Conservation (phyloP, 2,113 vertebrate genomes). For the Noturus placidus region DNA sequence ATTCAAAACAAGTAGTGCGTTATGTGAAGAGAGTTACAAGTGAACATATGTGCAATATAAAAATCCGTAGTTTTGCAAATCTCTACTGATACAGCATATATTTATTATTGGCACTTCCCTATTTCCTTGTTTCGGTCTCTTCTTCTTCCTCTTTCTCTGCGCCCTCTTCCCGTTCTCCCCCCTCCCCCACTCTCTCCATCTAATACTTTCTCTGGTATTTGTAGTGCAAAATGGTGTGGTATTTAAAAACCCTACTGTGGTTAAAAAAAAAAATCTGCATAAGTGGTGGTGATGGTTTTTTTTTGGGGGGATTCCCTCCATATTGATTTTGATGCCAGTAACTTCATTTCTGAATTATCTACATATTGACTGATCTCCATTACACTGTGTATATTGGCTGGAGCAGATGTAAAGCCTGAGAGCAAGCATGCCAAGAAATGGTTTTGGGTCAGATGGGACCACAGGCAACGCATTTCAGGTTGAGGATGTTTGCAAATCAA, state of each 20-base stretch:
- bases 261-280: neutral
- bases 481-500: neutral
- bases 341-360: neutral
- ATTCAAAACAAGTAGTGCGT: neutral
- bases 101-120: neutral
- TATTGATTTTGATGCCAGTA: neutral
- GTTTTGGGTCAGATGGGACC: neutral
- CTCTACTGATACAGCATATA: neutral
- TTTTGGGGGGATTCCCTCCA: no score
- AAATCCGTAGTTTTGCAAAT: neutral
- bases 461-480: neutral
- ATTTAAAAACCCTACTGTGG: constrained; percentile 4
- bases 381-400: neutral
- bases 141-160: neutral
- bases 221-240: neutral
- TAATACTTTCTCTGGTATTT: neutral
- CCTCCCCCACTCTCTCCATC: neutral
- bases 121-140: neutral
- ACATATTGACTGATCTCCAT: neutral
- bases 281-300: no score
- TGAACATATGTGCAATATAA: neutral
- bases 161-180: neutral
- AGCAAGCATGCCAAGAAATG: neutral
- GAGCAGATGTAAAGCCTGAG: neutral
- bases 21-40: neutral